phyloP scores from a whole-genome alignment of 2,113 vertebrate genomes.

The Sinosuthora webbiana region DNA sequence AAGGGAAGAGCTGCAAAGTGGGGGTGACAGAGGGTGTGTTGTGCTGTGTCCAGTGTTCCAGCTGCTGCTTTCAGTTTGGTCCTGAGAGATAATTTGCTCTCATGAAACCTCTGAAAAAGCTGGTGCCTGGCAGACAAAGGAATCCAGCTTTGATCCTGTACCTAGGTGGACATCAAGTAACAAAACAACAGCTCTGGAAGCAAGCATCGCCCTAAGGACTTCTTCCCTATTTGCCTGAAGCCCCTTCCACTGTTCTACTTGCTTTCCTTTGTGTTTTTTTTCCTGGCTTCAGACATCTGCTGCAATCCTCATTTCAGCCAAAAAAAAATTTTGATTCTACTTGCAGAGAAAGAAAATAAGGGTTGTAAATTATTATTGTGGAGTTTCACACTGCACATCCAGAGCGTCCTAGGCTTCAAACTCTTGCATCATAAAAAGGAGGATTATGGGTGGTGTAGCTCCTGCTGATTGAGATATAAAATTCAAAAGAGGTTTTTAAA shows the following conservation, averaged over 20 bases:
- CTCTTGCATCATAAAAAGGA: background rate
- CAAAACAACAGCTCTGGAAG: background rate
- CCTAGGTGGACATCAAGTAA: background rate
- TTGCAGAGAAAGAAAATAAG: background rate
- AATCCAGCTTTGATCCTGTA: background rate
- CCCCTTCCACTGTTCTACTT: background rate
- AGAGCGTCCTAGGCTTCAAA: background rate
- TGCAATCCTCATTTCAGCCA: background rate
- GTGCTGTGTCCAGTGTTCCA: background rate
- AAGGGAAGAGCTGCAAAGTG: background rate
- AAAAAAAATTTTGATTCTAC: background rate
- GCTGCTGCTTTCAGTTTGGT: background rate
- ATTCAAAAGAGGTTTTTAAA: background rate
- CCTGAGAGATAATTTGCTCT: background rate
- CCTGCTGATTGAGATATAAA: background rate
- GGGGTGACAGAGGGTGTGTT: background rate
- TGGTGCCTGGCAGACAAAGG: background rate
- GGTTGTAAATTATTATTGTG: background rate
- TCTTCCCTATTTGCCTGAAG: background rate
- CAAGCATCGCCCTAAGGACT: background rate
- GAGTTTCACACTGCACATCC: fast-evolving
- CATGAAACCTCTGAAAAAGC: background rate
- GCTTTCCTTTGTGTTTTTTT: background rate
- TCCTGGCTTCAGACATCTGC: background rate
- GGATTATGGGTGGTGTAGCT: background rate